phyloP scores from a whole-genome alignment of 2,113 vertebrate genomes.

The Rhynchomys soricoides region DNA sequence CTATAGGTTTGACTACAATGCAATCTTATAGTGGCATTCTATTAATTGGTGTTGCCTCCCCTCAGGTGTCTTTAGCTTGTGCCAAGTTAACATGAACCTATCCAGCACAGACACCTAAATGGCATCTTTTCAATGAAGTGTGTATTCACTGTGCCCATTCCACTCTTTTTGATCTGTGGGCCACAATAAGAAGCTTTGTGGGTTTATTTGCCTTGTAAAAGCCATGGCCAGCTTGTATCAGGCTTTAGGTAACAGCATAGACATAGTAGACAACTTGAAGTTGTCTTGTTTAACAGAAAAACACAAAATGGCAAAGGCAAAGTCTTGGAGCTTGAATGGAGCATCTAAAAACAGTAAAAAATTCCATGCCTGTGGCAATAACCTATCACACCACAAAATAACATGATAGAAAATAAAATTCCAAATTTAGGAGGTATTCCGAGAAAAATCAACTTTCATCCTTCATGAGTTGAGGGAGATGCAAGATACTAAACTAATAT shows the following conservation, averaged over 20 bases:
- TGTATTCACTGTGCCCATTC: neutral
- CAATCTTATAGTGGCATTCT: neutral
- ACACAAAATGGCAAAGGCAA: neutral
- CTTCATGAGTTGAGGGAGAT: neutral
- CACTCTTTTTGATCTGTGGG: neutral
- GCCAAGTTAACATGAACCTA: neutral
- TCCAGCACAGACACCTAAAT: neutral
- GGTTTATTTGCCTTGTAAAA: neutral
- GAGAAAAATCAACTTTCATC: neutral
- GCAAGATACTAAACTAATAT: neutral
- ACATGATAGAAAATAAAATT: neutral
- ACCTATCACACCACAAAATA: neutral
- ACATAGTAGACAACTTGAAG: neutral
- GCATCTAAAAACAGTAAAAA: neutral
- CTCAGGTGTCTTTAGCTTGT: neutral
- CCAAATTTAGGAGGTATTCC: neutral
- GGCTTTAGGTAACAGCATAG: neutral
- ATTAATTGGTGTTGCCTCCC: neutral
- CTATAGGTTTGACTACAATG: neutral
- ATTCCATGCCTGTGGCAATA: neutral
- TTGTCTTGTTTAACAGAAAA: neutral
- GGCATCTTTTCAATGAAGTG: neutral
- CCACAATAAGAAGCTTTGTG: neutral
- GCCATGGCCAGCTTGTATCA: neutral
- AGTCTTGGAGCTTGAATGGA: neutral